A percentile compares a stretch with the other conserved stretches of the same genome.
phyloP scores from a whole-genome alignment of 2,113 vertebrate species.

The Ranitomeya variabilis region DNA sequence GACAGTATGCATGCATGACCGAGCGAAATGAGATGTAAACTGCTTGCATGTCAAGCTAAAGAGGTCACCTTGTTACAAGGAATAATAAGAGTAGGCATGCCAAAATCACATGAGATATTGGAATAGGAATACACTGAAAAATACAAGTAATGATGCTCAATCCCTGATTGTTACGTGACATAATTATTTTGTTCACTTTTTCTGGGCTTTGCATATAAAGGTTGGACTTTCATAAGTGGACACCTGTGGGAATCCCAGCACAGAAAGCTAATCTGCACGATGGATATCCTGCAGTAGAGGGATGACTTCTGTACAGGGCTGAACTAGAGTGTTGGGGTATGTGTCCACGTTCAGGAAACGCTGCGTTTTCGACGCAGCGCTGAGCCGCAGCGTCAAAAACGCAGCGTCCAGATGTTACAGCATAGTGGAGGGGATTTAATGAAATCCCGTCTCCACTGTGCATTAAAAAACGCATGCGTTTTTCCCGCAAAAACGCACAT shows the following conservation, averaged over 20 bases:
- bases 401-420: too few relatives aligned
- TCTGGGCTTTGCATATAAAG: neutral
- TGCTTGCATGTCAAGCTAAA: neutral
- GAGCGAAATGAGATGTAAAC: neutral
- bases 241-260: neutral
- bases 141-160: neutral
- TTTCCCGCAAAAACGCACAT: too few relatives aligned
- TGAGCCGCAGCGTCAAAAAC: too few relatives aligned
- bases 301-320: neutral
- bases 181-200: neutral
- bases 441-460: too few relatives aligned
- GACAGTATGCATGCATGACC: constrained; percentile 35
- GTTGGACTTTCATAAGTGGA: neutral
- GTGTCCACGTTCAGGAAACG: too few relatives aligned
- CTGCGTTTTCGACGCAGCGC: too few relatives aligned
- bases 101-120: neutral
- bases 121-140: neutral
- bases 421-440: too few relatives aligned
- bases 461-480: too few relatives aligned
- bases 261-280: neutral
- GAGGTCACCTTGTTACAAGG: constrained; percentile 21
- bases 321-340: too few relatives aligned
- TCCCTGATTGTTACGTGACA: neutral
- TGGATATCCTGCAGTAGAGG: neutral
- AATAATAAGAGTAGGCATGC: neutral